Base-by-base conservation (phyloP, 1,140 invertebrate genomes). In the Halictus rubicundus region DNA sequence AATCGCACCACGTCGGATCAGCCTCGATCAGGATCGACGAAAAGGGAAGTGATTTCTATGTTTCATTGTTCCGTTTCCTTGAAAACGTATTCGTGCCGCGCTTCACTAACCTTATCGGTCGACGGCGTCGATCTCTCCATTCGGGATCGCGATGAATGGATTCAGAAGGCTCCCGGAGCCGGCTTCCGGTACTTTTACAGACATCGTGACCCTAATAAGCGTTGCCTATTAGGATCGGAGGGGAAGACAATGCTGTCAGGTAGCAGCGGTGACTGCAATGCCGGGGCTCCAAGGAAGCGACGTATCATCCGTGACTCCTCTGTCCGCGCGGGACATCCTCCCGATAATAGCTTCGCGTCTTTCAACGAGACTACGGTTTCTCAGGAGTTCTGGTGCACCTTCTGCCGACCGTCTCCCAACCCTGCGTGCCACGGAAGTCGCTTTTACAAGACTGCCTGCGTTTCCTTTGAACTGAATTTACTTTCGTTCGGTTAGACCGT, bases 181-280 rank as follows among this genome's bases (percentile, higher is more conserved):
- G 39, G 73, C 68, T 88, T 88, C 87, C 88, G 82, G 54, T 80
- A 89, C 71, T 87, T 87, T 86, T 89, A 84, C 79, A 86, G 80
- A 84, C 83, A 46, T 25, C 68, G 54, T 87, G 86, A 87, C 79
- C 88, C 77, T 89, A 89, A 89, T 89, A 89, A 74, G 23, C 52
- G 54, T 75, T 25, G 23, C 16, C 37, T 59, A 54, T 76, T 76
- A 59, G 74, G 37, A 60, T 46, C 64, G 64, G 46, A 27, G 59
- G 42, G 42, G 39, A 73, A 82, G 49, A 83, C 78, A 81, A 83
- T 83, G 68, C 64, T 21, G 78, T 69, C n/a, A 32, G 16, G n/a
- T n/a, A n/a, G 32, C 32, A 32, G 32, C 25, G 42, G 39, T 71
- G 39, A 66, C 66, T 42, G 64, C 49, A 65, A 79, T 73, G 57